phyloP scores from a whole-genome alignment of 1,140 invertebrate genomes.

The Drepana arcuata region DNA sequence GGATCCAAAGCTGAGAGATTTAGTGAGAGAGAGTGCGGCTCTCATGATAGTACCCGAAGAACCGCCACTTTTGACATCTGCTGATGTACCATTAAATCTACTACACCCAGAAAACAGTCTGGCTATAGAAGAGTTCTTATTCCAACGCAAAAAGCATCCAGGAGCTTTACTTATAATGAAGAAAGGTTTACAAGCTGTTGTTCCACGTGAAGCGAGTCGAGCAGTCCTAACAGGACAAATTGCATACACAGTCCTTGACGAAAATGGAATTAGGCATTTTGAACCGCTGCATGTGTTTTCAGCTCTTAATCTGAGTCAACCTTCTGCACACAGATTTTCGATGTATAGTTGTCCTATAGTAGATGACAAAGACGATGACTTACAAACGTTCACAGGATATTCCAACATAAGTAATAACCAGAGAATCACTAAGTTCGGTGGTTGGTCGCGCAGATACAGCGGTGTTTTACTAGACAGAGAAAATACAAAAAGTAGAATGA shows the following conservation, averaged over 20 bases:
- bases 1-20: slow-evolving; percentile 78
- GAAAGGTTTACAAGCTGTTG: slow-evolving; percentile 82
- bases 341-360: slow-evolving; percentile 77
- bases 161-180: slow-evolving; percentile 82
- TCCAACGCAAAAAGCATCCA: slow-evolving; percentile 73
- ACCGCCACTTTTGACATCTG: slow-evolving; percentile 74
- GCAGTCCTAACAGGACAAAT: slow-evolving; percentile 82
- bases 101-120: slow-evolving; percentile 78
- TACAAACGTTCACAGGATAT: slow-evolving; percentile 57
- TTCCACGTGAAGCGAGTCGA: slow-evolving; percentile 81
- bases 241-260: slow-evolving; percentile 83
- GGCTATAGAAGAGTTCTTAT: slow-evolving; percentile 83
- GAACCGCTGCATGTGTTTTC: slow-evolving; percentile 83
- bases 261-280: slow-evolving; percentile 82
- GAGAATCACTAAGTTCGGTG: slow-evolving; percentile 57
- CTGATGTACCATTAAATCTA: slow-evolving; percentile 77
- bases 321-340: slow-evolving; percentile 75
- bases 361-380: slow-evolving; percentile 69
- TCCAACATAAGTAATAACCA: slow-evolving; percentile 63
- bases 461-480: slow-evolving; percentile 55
- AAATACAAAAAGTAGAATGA: slow-evolving; percentile 48
- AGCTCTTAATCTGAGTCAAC: slow-evolving; percentile 77
- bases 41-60: slow-evolving; percentile 79
- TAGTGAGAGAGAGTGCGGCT: slow-evolving; percentile 80
- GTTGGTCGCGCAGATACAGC: slow-evolving; percentile 49